Evolutionary conservation across 2,888 invertebrate genomes (phyloP).

Genomic region (Kryphioiulus occultus): DNA sequence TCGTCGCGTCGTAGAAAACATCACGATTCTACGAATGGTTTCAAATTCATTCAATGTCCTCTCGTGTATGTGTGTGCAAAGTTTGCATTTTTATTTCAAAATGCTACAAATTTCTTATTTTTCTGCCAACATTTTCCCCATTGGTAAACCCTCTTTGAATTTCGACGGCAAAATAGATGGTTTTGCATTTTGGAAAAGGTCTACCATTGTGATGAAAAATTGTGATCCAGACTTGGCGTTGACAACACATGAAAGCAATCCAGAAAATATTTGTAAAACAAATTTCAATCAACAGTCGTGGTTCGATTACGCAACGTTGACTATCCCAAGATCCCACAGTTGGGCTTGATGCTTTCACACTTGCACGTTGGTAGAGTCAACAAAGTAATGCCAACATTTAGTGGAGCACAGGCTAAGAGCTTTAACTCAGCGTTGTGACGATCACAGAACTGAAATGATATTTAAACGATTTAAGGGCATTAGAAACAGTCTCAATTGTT

Average conservation of each 20-base stretch:
- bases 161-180: no score
- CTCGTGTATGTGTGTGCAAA: no score
- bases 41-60: no score
- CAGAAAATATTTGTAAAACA: neutral
- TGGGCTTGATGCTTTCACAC: neutral
- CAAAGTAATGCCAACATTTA: neutral
- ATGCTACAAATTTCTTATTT: no score
- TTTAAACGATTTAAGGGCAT: neutral
- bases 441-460: neutral
- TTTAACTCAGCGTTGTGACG: neutral
- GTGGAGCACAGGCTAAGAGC: neutral
- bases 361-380: neutral
- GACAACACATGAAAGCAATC: neutral
- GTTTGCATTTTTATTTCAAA: no score
- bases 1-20: no score
- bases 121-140: no score
- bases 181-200: no score
- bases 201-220: no score
- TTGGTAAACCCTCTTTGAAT: no score
- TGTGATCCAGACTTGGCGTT: no score
- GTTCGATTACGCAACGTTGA: neutral
- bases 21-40: no score
- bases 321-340: neutral
- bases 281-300: neutral
- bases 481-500: neutral